These are phyloP conservation scores for Hydrolagus colliei DNA, from an alignment of 2,797 vertebrate genomes.

Conservation along the genomic window DNA sequence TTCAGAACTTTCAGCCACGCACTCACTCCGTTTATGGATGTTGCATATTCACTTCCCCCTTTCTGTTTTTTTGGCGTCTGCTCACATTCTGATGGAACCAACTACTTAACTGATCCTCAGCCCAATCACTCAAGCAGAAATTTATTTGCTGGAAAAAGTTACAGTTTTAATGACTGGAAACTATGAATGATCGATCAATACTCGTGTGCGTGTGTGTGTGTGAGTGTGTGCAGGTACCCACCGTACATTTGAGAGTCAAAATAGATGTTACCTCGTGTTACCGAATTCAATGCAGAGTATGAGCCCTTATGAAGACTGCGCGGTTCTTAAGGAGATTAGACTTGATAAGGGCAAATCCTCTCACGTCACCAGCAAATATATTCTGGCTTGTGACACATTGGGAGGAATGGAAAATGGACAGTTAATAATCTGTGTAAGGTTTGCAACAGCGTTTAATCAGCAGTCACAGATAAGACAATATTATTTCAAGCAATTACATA, in stretches of 20 bases:
- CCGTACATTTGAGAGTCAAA: not conserved
- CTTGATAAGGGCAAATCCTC: not conserved
- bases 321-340: not conserved
- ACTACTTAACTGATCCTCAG: not conserved
- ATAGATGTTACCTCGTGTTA: not conserved
- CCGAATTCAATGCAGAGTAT: not conserved
- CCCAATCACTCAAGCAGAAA: not conserved
- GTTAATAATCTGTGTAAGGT: too few species aligned
- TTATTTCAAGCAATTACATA: too few species aligned
- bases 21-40: not conserved
- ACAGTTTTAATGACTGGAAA: constrained; percentile 10
- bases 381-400: not conserved
- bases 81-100: not conserved
- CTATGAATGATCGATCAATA: not conserved
- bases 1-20: not conserved
- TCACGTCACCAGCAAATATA: not conserved
- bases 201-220: not conserved
- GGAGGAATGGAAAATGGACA: too few species aligned
- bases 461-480: too few species aligned
- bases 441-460: too few species aligned
- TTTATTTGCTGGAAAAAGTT: not conserved
- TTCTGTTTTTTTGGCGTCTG: not conserved
- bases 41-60: not conserved
- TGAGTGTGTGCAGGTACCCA: not conserved
- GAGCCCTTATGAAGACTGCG: not conserved